A percentile compares a stretch with the other conserved stretches of the same genome.
phyloP scores from a whole-genome alignment of 2,888 invertebrate genomes.

The Dioctria linearis region DNA sequence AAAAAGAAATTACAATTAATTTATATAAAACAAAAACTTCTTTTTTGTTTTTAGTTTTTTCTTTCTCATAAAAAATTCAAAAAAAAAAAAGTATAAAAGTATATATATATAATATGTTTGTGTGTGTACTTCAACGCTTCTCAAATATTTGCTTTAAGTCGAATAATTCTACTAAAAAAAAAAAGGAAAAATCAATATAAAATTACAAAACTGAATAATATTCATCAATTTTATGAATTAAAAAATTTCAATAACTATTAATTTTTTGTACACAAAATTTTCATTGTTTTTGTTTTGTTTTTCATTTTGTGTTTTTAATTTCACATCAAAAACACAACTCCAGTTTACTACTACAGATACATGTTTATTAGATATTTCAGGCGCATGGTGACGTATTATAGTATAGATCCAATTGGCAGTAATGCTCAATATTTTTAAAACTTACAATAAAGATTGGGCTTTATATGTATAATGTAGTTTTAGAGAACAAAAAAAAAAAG shows the following conservation, averaged over 20 bases:
- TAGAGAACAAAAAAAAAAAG: no score
- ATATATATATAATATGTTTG: not conserved
- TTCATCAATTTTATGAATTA: conserved; percentile 40
- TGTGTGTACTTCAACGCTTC: not conserved
- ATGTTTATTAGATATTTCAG: conserved; percentile 5
- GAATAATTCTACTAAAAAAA: conserved; percentile 28
- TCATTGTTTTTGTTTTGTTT: no score
- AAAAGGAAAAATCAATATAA: no score
- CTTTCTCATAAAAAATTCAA: not conserved
- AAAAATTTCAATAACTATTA: conserved; percentile 7
- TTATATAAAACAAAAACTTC: conserved; percentile 9
- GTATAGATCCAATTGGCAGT: no score
- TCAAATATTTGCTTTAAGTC: conserved; percentile 32
- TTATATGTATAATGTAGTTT: no score
- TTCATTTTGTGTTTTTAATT: not conserved
- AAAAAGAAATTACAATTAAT: conserved; percentile 40
- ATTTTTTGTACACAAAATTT: not conserved
- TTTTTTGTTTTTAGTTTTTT: not conserved
- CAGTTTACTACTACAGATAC: no score
- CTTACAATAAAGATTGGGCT: no score
- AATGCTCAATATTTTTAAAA: no score
- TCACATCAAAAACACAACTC: not conserved
- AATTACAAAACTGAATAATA: conserved; percentile 37
- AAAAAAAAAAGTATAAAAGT: not conserved
- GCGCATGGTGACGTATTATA: not conserved